Base-by-base conservation (phyloP, 1,140 invertebrate genomes). In the Ostrea denselamellosa region DNA sequence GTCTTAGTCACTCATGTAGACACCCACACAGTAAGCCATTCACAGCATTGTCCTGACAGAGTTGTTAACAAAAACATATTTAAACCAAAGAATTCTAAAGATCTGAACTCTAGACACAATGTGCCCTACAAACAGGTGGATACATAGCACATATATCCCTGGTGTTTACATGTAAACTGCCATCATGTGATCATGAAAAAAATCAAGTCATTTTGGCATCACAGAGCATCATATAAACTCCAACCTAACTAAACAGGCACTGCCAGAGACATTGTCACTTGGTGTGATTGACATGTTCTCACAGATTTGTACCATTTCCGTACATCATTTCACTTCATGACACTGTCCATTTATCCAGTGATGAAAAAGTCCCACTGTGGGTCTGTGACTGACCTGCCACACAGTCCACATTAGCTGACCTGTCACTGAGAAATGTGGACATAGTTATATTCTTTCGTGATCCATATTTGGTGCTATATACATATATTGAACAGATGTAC, bases 1-100 rank as follows among this genome's bases (percentile, higher is more conserved):
- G 88, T 88, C 12, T 87, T 93, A 14, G 90, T 92, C 25, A 89
- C 85, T 17, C 88, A 90, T 68, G 88, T 87, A 81, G 89, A 88
- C 52, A 85, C 88, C 22, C 58, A 86, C 85, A 52, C 83, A 8
- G 53, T 62, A 9, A 14, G 56, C 17, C 82, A 83, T 51, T 58
- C 87, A 12, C 28, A 85, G 14, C 81, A 58, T 7, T 56, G 65
- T 81, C 25, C 44, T n/a, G 51, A 88, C 51, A 77, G 86, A 44
- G 53, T 44, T 1, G 87, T 86, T 17, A 86, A 83, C 83, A 87
- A 86, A 85, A 83, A 52, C 17, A 83, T 83, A 3, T 83, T 83
- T 65, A 89, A 88, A 88, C 85, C 82, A 34, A 88, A 88, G 19
- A 85, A 25, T 53, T 51, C 44, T 22, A 87, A 85, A 62, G 86